Evolutionary conservation across 35 echinoderm and acorn worm species (phyloP).

Genomic region (Acanthaster planci): DNA sequence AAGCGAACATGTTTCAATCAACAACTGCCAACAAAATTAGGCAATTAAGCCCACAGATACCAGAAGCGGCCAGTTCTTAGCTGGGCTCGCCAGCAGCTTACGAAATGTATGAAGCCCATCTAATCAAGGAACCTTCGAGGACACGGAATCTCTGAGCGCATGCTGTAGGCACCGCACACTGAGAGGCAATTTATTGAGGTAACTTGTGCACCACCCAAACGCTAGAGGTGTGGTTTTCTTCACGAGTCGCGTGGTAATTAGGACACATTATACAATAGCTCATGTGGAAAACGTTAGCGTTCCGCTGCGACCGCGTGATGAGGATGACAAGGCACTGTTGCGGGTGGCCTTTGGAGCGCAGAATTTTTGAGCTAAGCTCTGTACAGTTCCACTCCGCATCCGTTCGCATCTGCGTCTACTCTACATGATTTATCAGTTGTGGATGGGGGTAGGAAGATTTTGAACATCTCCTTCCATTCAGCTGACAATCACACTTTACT

Average conservation of each 20-base stretch:
- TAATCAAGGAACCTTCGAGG: constrained; percentile 17
- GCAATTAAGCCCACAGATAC: constrained; percentile 6
- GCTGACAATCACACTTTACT: too few species aligned
- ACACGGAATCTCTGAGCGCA: neutral
- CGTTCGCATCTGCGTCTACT: too few species aligned
- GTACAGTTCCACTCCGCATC: too few species aligned
- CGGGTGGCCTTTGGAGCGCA: too few species aligned
- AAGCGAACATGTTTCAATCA: constrained; percentile 28
- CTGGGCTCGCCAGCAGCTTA: neutral
- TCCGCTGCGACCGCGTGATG: too few species aligned
- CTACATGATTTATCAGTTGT: too few species aligned
- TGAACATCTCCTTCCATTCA: too few species aligned
- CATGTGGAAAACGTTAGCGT: neutral
- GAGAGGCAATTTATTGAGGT: neutral
- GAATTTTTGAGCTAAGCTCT: too few species aligned
- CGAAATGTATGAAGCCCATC: neutral
- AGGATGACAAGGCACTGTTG: too few species aligned
- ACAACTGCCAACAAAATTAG: constrained; percentile 26
- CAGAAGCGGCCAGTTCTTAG: constrained; percentile 15
- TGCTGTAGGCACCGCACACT: constrained; percentile 13
- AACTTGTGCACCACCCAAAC: neutral
- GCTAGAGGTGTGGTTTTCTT: constrained; percentile 21
- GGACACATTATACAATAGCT: constrained; percentile 18
- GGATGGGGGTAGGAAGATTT: too few species aligned
- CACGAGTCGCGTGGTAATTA: neutral